These are phyloP conservation scores for Poliocrania exsul DNA, from an alignment of 2,797 vertebrate genomes.

Conservation along the genomic window DNA sequence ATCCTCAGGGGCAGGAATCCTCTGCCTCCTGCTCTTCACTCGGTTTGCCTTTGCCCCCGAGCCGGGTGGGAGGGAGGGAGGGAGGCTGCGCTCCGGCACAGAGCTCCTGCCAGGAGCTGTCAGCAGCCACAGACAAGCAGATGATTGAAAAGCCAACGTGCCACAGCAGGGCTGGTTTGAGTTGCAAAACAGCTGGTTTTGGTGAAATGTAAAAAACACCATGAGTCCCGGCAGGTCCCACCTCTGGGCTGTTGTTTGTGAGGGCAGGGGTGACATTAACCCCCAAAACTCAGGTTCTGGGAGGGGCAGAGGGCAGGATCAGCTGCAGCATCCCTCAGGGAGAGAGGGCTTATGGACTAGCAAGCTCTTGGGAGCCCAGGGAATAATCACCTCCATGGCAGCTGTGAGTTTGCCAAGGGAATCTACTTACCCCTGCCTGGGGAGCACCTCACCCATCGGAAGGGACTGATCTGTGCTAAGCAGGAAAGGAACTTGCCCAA, in stretches of 20 bases:
- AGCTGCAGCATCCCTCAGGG: background rate
- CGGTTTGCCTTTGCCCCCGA: background rate
- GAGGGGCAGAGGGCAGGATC: background rate
- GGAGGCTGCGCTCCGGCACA: background rate
- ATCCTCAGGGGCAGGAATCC: background rate
- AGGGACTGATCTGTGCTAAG: background rate
- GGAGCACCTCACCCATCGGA: accelerated
- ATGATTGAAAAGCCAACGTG: background rate
- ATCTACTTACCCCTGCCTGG: background rate
- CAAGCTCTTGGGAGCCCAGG: background rate
- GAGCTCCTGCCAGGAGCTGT: background rate
- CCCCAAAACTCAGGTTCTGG: background rate
- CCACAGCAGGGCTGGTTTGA: background rate
- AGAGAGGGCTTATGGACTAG: accelerated
- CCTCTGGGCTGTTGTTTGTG: accelerated
- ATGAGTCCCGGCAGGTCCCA: background rate
- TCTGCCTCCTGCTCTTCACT: background rate
- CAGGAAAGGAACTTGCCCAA: background rate
- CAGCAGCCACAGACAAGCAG: background rate
- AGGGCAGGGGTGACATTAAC: background rate
- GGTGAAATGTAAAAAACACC: background rate
- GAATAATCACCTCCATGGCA: background rate
- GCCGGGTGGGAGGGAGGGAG: accelerated
- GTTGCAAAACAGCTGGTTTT: background rate
- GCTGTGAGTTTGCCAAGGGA: accelerated